Evolutionary conservation across 37 sponge, comb jelly and placozoan species (phyloP).

Genomic region (Beroe forskalii): DNA sequence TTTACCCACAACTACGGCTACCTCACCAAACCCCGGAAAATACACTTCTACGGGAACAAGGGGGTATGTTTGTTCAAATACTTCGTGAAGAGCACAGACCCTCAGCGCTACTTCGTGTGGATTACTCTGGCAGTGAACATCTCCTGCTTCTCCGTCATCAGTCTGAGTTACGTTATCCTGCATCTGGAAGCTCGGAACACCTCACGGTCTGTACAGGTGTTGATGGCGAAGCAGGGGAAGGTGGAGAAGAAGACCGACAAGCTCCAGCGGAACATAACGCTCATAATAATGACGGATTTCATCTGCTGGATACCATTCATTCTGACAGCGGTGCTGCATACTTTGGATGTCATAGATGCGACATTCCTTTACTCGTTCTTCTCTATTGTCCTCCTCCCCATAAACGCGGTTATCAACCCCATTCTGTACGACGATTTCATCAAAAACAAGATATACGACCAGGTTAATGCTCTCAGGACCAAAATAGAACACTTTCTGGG

Average conservation of each 20-base stretch:
- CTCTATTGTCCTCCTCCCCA: neutral
- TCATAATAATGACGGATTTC: neutral
- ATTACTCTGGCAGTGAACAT: neutral
- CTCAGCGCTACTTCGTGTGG: neutral
- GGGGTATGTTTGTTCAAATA: constrained; percentile 63
- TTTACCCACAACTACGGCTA: constrained; percentile 1
- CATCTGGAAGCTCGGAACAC: neutral
- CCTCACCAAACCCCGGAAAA: neutral
- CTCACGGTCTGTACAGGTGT: neutral
- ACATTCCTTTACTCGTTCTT: neutral
- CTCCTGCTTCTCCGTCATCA: neutral
- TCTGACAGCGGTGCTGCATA: neutral
- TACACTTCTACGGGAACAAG: constrained; percentile 43
- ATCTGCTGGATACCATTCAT: constrained; percentile 1
- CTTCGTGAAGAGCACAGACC: constrained; percentile 5
- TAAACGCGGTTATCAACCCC: constrained; percentile 12
- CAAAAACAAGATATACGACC: neutral
- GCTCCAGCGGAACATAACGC: neutral
- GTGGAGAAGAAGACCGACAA: neutral
- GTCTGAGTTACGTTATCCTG: neutral
- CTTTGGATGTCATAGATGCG: neutral
- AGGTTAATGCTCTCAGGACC: neutral
- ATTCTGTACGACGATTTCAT: neutral
- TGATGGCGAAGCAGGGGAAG: neutral
- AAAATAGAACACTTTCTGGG: neutral